phyloP scores from a whole-genome alignment of 2,797 vertebrate species.

The Hoplostethus mediterraneus region DNA sequence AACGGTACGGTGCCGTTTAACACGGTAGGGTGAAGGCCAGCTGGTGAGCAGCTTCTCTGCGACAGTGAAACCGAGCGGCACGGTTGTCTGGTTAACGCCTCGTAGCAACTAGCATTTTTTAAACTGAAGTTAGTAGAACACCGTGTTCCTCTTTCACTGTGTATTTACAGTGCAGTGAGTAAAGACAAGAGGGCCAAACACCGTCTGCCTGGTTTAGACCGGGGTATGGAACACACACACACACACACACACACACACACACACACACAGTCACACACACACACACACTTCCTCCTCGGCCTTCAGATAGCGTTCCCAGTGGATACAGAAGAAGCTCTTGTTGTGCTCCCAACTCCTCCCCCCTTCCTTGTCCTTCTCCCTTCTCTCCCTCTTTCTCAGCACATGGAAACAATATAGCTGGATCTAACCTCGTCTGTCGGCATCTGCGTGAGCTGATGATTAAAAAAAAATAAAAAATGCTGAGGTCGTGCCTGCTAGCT shows the following conservation, averaged over 20 bases:
- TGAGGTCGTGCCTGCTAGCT: slow-evolving; percentile 49
- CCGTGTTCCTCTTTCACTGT: slow-evolving; percentile 72
- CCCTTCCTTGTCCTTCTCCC: slow-evolving; percentile 24
- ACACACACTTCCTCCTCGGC: slow-evolving; percentile 57
- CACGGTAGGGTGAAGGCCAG: neutral
- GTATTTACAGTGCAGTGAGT: slow-evolving; percentile 40
- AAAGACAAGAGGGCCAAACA: slow-evolving; percentile 24
- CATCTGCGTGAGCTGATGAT: slow-evolving; percentile 32
- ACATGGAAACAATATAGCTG: slow-evolving; percentile 61
- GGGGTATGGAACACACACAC: slow-evolving; percentile 1
- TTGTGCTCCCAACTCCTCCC: slow-evolving; percentile 52
- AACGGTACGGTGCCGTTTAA: too few species aligned
- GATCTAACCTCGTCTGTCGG: slow-evolving; percentile 43
- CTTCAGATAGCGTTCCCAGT: slow-evolving; percentile 62
- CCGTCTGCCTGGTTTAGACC: slow-evolving; percentile 1
- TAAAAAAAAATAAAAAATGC: slow-evolving; percentile 10
- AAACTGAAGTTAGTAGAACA: slow-evolving; percentile 23
- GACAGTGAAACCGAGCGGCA: accelerated
- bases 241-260: slow-evolving; percentile 7
- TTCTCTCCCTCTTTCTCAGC: slow-evolving; percentile 30
- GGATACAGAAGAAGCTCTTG: slow-evolving; percentile 68
- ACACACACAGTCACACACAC: slow-evolving; percentile 19
- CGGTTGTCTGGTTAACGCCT: neutral
- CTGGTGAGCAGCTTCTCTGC: neutral
- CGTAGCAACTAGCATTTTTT: slow-evolving; percentile 46